Evolutionary conservation across 2,888 invertebrate species (phyloP).

Genomic region (Himalopsyche kuldschensis): DNA sequence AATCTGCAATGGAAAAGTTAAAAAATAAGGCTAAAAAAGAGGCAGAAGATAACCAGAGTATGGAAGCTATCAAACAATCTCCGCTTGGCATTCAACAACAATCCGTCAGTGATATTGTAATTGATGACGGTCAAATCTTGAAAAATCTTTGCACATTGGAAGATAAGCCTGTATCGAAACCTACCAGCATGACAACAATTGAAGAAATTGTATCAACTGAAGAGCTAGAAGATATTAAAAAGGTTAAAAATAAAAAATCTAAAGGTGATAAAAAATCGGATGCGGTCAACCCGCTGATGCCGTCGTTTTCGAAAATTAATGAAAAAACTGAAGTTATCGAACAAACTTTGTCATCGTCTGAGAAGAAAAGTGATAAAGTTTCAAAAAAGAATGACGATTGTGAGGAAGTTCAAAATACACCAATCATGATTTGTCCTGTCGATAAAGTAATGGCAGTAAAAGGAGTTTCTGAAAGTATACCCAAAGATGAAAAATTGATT

Average conservation of each 20-base stretch:
- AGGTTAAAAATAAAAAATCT: not conserved
- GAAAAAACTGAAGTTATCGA: not conserved
- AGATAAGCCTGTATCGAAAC: not conserved
- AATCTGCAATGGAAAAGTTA: slow-evolving; percentile 33
- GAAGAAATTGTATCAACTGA: not conserved
- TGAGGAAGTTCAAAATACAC: not conserved
- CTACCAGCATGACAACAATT: not conserved
- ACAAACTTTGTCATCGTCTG: not conserved
- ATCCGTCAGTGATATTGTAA: too few relatives aligned
- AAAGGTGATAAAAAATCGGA: not conserved
- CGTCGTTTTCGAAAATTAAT: not conserved
- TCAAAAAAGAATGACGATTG: not conserved
- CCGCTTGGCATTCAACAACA: not conserved
- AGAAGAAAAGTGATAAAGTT: not conserved
- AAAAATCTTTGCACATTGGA: not conserved
- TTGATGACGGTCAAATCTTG: not conserved
- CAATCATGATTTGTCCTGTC: not conserved
- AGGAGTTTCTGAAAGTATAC: not conserved
- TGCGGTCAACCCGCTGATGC: not conserved
- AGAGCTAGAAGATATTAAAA: not conserved
- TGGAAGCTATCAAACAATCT: not conserved
- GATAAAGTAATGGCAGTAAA: not conserved
- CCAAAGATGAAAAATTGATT: not conserved
- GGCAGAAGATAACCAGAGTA: not conserved
- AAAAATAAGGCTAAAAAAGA: slow-evolving; percentile 27